A percentile compares a stretch with the other conserved stretches of the same genome.
These are phyloP conservation scores for Erythrocercus mccallii DNA, from an alignment of 2,113 vertebrate species.

Conservation along the genomic window DNA sequence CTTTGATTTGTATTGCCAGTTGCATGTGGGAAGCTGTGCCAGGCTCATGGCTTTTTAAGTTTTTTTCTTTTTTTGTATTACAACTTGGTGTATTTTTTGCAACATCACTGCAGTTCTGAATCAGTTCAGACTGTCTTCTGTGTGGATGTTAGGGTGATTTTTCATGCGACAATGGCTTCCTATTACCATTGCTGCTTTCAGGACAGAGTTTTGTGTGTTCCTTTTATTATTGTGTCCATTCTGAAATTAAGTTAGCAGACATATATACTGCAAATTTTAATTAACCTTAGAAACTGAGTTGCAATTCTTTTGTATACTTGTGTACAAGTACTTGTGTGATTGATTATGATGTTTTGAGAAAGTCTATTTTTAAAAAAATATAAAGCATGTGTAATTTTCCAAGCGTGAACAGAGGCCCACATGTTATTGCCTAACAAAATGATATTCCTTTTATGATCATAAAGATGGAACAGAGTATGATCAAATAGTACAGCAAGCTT, in stretches of 20 bases:
- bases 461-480: neutral
- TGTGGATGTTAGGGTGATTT: neutral
- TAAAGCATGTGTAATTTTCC: neutral
- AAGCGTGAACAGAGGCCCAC: neutral
- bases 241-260: neutral
- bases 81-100: neutral
- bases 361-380: neutral
- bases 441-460: neutral
- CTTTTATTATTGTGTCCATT: neutral
- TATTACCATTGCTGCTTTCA: neutral
- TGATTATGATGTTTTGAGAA: neutral
- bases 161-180: neutral
- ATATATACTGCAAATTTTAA: neutral
- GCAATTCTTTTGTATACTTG: neutral
- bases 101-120: neutral
- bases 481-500: neutral
- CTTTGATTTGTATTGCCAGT: neutral
- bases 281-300: neutral
- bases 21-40: neutral
- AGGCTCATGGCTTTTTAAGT: neutral
- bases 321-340: neutral
- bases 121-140: neutral
- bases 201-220: neutral
- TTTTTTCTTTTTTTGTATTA: neutral
- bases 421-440: neutral